phyloP scores from a whole-genome alignment of 1,140 invertebrate species.

The Aporrectodea caliginosa region DNA sequence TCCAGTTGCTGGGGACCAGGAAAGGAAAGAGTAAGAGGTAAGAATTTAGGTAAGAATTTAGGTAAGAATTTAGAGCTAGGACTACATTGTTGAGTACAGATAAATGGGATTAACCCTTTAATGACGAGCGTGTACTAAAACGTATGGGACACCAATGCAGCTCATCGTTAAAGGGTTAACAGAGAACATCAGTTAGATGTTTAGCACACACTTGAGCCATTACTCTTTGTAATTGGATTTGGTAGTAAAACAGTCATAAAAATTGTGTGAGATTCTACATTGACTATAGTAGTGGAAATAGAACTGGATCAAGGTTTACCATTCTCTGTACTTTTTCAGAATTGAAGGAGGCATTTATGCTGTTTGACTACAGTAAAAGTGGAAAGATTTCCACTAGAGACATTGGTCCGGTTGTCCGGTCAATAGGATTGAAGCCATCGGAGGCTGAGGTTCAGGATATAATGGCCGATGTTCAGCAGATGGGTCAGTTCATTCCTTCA shows the following conservation, averaged over 20 bases:
- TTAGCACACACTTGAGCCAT: neutral
- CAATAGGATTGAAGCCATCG: constrained; percentile 32
- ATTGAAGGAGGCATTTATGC: constrained; percentile 31
- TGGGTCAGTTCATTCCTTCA: constrained; percentile 10
- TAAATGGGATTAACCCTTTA: no score
- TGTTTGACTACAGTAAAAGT: constrained; percentile 32
- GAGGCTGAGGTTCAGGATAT: constrained; percentile 30
- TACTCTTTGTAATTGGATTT: neutral
- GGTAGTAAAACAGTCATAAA: neutral
- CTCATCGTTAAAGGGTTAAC: neutral
- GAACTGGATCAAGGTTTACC: neutral
- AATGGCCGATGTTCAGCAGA: constrained; percentile 11
- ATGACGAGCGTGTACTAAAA: no score
- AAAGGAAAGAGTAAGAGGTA: no score
- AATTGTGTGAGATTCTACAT: no score
- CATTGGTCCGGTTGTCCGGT: constrained; percentile 27
- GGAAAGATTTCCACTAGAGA: constrained; percentile 30
- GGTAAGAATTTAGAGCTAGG: no score
- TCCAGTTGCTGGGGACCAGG: no score
- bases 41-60: no score
- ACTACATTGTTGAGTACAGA: no score
- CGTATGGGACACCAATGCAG: no score
- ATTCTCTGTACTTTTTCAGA: constrained; percentile 17
- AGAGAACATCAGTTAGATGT: neutral
- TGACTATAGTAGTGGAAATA: no score